Evolutionary conservation across 1,140 invertebrate genomes (phyloP).

Genomic region (Eciton burchellii): DNA sequence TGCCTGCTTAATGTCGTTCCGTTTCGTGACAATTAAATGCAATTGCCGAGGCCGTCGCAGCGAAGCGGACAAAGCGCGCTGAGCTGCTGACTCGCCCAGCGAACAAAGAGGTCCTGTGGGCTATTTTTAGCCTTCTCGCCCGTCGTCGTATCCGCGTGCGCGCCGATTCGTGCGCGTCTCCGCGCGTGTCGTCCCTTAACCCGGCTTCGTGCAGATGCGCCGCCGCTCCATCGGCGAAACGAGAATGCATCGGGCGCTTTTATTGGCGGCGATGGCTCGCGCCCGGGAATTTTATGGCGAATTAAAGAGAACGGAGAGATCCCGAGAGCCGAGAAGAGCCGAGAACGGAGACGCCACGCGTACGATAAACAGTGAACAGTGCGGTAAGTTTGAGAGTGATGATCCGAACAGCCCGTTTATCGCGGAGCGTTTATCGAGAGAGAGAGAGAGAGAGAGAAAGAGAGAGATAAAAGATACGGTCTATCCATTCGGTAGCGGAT

Average conservation of each 20-base stretch:
- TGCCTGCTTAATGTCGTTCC: conserved; percentile 32
- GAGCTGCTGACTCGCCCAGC: conserved; percentile 23
- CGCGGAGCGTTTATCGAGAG: too few relatives aligned
- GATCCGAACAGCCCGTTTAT: too few relatives aligned
- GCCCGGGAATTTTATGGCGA: conserved; percentile 10
- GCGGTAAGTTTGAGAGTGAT: too few relatives aligned
- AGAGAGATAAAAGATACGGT: background rate
- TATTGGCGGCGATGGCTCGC: background rate
- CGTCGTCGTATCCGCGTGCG: conserved; percentile 46
- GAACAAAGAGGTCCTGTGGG: conserved; percentile 62
- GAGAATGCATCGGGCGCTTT: conserved; percentile 21
- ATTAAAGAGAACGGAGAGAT: background rate
- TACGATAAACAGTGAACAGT: background rate
- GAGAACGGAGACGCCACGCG: too few relatives aligned
- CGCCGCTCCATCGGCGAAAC: conserved; percentile 20
- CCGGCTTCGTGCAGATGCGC: conserved; percentile 27
- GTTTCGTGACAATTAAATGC: conserved; percentile 65
- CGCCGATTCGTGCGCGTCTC: conserved; percentile 40
- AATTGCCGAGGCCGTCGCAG: conserved; percentile 52
- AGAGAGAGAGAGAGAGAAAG: too few relatives aligned
- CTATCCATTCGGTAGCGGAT: background rate
- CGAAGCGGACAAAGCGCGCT: conserved; percentile 38
- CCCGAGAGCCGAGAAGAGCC: background rate
- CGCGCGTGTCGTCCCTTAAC: conserved; percentile 50
- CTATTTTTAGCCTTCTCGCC: conserved; percentile 49